A percentile compares a stretch with the other conserved stretches of the same genome.
Evolutionary conservation across 2,888 invertebrate genomes (phyloP).

Genomic region (Patella ulyssiponensis): DNA sequence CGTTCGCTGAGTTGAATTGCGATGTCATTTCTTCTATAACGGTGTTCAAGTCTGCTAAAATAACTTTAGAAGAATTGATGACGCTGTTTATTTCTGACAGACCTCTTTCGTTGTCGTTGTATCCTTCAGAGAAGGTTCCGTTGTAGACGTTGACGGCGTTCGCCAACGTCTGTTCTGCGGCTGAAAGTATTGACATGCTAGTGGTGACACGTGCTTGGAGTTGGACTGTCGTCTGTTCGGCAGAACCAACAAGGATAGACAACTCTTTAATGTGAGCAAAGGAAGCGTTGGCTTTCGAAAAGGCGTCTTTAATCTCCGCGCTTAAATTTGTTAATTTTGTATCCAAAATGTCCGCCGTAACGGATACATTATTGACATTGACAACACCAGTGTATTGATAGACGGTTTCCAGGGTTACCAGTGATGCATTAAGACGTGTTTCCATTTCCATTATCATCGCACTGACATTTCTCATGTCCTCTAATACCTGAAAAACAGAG

Average conservation of each 20-base stretch:
- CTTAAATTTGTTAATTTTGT: neutral
- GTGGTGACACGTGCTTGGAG: conserved; percentile 6
- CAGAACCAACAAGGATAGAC: conserved; percentile 22
- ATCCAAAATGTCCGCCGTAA: neutral
- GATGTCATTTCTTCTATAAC: neutral
- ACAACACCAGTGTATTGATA: neutral
- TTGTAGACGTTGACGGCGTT: conserved; percentile 5
- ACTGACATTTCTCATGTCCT: neutral
- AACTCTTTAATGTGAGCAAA: conserved; percentile 13
- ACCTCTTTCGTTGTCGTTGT: conserved; percentile 14
- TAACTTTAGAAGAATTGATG: neutral
- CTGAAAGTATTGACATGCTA: neutral
- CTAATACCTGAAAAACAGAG: conserved; percentile 13
- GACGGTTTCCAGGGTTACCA: neutral
- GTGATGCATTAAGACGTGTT: neutral
- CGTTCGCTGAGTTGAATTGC: conserved; percentile 7
- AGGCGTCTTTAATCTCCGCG: neutral
- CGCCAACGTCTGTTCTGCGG: conserved; percentile 12
- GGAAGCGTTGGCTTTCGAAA: conserved; percentile 7
- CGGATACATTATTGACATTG: conserved; percentile 3
- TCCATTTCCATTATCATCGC: neutral
- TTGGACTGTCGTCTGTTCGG: conserved; percentile 2
- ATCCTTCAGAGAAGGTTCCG: conserved; percentile 11
- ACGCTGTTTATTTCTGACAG: neutral
- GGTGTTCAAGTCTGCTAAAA: neutral